A percentile compares a stretch with the other conserved stretches of the same genome.
Conservation (phyloP, 2,797 vertebrate species). For the Chelon auratus region DNA sequence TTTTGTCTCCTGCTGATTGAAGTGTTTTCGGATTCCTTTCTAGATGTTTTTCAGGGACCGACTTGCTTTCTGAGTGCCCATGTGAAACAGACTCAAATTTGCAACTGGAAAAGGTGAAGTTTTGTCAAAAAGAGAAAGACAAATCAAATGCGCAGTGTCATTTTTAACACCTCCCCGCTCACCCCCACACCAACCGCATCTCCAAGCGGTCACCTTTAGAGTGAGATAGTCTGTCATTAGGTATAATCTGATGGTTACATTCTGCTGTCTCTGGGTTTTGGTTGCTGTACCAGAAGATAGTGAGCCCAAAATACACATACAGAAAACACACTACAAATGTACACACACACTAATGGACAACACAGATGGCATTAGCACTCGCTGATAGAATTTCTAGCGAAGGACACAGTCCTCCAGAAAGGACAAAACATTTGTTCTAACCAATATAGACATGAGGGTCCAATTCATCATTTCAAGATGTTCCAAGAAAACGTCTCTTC, state of each 20-base stretch:
- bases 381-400: constrained; percentile 11
- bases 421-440: constrained; percentile 32
- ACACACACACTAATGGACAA: constrained; percentile 7
- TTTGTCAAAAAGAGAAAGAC: background rate
- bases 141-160: background rate
- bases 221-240: background rate
- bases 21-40: background rate
- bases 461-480: constrained; percentile 33
- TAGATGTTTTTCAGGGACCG: background rate
- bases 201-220: background rate
- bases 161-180: background rate
- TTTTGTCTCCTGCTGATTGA: background rate
- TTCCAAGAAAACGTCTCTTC: constrained; percentile 16
- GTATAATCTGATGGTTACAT: background rate
- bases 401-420: constrained; percentile 37
- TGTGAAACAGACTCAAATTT: background rate
- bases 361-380: constrained; percentile 11
- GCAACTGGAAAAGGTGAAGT: too few relatives aligned
- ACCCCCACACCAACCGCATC: background rate
- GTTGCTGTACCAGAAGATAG: background rate
- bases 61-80: background rate
- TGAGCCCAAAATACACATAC: background rate
- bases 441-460: background rate
- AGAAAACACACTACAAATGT: background rate
- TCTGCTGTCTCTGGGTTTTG: background rate